Evolutionary conservation across 2,113 vertebrate species (phyloP).

Genomic region (Otus sunia): DNA sequence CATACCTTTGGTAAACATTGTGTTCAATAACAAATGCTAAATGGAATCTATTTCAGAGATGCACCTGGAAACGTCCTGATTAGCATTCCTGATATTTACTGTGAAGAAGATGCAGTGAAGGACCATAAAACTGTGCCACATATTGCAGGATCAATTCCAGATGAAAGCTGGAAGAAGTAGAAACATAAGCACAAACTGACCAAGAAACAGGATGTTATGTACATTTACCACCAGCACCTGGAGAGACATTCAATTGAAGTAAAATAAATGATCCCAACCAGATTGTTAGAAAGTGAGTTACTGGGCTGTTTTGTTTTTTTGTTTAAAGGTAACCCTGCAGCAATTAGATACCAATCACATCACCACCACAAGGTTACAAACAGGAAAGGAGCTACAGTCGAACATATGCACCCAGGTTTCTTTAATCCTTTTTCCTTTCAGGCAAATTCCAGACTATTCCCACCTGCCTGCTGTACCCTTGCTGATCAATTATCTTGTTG

Average conservation of each 20-base stretch:
- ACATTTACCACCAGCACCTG: background rate
- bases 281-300: background rate
- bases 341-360: slow-evolving; percentile 57
- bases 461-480: slow-evolving; percentile 41
- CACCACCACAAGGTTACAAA: slow-evolving; percentile 37
- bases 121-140: background rate
- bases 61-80: background rate
- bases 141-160: background rate
- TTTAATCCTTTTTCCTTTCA: slow-evolving; percentile 78
- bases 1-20: background rate
- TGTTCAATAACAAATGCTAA: background rate
- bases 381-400: slow-evolving; percentile 67
- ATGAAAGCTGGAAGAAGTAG: background rate
- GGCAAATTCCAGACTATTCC: slow-evolving; percentile 80
- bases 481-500: slow-evolving; percentile 49
- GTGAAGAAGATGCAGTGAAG: background rate
- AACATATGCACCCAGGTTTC: slow-evolving; percentile 40
- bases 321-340: slow-evolving; percentile 37
- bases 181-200: background rate
- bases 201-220: background rate
- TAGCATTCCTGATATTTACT: background rate
- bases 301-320: background rate
- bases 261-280: slow-evolving; percentile 59
- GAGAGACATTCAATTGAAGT: background rate
- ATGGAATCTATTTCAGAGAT: background rate